Evolutionary conservation across 2,797 vertebrate species (phyloP), one percentile per base, ranked within the genome.

Genomic region (Oreonectes daqikongensis): DNA sequence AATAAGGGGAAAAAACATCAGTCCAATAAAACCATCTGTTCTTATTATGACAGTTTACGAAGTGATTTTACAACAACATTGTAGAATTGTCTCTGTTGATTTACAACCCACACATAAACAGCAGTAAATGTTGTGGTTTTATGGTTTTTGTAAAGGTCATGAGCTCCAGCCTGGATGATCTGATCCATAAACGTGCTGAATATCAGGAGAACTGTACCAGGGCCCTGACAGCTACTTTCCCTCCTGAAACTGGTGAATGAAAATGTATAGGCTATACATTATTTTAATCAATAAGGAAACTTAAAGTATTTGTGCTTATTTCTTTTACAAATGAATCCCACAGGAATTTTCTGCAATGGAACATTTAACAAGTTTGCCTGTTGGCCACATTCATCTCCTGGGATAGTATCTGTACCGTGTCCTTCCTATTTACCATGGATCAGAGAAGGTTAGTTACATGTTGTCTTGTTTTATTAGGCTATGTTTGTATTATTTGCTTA

Each of bases 351-450:
- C 75, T 99, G 97, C 78, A 97, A 95, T 20, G 95, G 96, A 77
- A 93, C 90, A 0, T 97, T 97, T 74, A 97, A 99, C 87, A 84
- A 65, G 0, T 97, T 94, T 72, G 91, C 91, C 38, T 99, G 97
- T 84, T 99, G 96, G 97, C 97, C 97, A 63, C 91, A 95, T 84
- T 97, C 97, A 18, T 70, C 81, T 65, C 95, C 96, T 11, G 97
- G 97, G 82, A 96, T 95, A 0, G 90, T 99, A 63, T 96, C 97
- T 0, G 94, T 98, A 63, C 92, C 94, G 53, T 99, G 97, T 83
- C 97, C 97, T 57, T 86, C 92, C 0, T 99, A 97, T 86, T 86
- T 99, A 79, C 96, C 96, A 0, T 95, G 94, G 95, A 86, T 95
- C 87, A 85, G 50, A 0, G 79, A 89, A 67, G 90, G 93, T 94